Base-by-base conservation (phyloP, 2,888 invertebrate genomes). In the Tridacna gigas region DNA sequence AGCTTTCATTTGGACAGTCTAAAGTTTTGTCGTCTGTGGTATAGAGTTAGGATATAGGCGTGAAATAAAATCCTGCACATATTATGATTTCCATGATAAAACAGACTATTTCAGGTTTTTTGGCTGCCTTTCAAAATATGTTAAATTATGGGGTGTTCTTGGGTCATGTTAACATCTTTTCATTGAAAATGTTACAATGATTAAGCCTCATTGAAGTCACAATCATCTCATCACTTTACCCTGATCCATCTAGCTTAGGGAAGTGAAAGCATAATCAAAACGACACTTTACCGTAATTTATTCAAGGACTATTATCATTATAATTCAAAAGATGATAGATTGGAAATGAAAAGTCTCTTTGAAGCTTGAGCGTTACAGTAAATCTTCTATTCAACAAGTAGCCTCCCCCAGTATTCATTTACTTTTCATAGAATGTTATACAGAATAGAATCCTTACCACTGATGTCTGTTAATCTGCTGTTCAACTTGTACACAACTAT, bases 271-370 rank as follows among this genome's bases (percentile, higher is more conserved):
- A 71, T 71, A 45, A 71, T 51, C 71, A 71, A 71, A 71, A 51
- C 47, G 71, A 71, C 71, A 71, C 71, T 71, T 71, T 71, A 48
- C 71, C 71, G 51, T 71, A 71, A 71, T 71, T 71, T 71, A 71
- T 71, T 48, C 71, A 71, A 71, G 71, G 12, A 22, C 51, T 51
- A 71, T 71, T 71, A 71, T 71, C 71, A 71, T 71, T 71, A 71
- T 71, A 71, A 71, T 71, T 47, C 71, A 71, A 18, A 71, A 71
- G 71, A 71, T 71, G 71, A 71, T 71, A 47, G 71, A 71, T 71
- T 13, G 51, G 47, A 71, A 51, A 71, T 71, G 71, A 71, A 71
- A 71, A 47, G 71, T 71, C 51, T 22, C 71, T 71, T 71, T 71
- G 71, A 71, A 71, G 71, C 63, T 63, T 4, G 22, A 63, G 63